Conservation (phyloP, 2,888 invertebrate species). For the Hydropsyche betteni region DNA sequence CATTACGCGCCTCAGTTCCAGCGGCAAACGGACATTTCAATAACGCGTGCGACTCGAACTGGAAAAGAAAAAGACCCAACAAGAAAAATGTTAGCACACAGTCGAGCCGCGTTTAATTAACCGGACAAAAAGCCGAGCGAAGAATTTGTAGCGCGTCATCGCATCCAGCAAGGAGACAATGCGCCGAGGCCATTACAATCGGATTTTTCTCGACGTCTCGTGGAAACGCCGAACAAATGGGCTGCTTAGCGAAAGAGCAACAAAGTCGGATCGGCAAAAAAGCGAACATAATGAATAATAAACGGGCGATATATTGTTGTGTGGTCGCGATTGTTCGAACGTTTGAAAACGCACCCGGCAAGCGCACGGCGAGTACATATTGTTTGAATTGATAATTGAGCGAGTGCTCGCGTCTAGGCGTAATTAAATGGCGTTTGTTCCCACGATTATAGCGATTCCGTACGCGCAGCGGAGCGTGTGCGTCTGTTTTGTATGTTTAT, state of each 20-base stretch:
- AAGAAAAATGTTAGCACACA: too few species aligned
- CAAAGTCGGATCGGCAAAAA: neutral
- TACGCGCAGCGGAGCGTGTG: slow-evolving; percentile 1
- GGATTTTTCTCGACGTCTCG: neutral
- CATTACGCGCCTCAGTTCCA: too few species aligned
- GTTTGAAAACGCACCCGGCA: neutral
- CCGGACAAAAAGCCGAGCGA: neutral
- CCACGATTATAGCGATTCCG: slow-evolving; percentile 31
- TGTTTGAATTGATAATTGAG: slow-evolving; percentile 34
- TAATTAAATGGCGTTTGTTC: slow-evolving; percentile 33
- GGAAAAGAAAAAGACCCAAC: too few species aligned
- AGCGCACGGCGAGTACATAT: slow-evolving; percentile 5
- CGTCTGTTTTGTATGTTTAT: neutral
- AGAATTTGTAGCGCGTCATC: slow-evolving; percentile 3
- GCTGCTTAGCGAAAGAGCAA: slow-evolving; percentile 19
- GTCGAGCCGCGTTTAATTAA: neutral
- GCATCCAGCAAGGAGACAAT: neutral
- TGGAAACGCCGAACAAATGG: slow-evolving; percentile 21
- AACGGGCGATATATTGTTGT: neutral
- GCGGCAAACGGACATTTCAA: too few species aligned
- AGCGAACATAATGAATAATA: neutral
- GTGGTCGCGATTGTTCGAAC: neutral
- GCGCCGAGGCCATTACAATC: neutral
- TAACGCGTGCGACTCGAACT: too few species aligned
- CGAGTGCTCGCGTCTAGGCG: neutral